Conservation (phyloP, 2,113 vertebrate species). For the Poeciliopsis retropinna region DNA sequence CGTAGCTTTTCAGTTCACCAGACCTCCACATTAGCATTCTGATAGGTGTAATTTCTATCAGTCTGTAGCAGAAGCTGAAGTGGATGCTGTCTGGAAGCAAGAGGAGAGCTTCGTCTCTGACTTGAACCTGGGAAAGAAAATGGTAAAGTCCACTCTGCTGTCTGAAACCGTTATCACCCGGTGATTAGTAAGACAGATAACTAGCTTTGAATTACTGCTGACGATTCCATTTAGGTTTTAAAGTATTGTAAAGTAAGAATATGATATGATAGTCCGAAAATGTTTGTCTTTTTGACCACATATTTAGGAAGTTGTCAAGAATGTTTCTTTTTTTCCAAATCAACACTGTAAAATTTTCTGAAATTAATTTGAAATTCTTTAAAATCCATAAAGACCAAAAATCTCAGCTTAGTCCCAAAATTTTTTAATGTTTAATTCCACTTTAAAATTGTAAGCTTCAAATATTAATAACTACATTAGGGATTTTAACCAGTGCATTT, state of each 20-base stretch:
- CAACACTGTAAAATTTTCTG: too few species aligned
- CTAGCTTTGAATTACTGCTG: conserved; percentile 61
- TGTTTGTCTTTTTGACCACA: background rate
- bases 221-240: conserved; percentile 42
- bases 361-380: background rate
- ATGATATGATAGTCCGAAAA: background rate
- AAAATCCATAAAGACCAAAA: background rate
- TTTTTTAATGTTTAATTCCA: background rate
- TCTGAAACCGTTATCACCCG: conserved; percentile 50
- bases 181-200: conserved; percentile 55
- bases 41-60: conserved; percentile 12
- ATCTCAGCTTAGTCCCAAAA: conserved; percentile 11
- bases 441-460: background rate
- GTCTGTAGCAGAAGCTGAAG: conserved; percentile 12
- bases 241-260: background rate
- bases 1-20: conserved; percentile 6
- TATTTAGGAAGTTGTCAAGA: background rate
- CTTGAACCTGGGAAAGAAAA: conserved; percentile 1
- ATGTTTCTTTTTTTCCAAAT: background rate
- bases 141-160: conserved; percentile 23
- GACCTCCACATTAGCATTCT: conserved; percentile 29
- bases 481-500: background rate
- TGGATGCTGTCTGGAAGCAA: background rate
- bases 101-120: background rate
- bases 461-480: background rate